phyloP scores from a whole-genome alignment of 2,113 vertebrate species.

The Cygnus buccinator region DNA sequence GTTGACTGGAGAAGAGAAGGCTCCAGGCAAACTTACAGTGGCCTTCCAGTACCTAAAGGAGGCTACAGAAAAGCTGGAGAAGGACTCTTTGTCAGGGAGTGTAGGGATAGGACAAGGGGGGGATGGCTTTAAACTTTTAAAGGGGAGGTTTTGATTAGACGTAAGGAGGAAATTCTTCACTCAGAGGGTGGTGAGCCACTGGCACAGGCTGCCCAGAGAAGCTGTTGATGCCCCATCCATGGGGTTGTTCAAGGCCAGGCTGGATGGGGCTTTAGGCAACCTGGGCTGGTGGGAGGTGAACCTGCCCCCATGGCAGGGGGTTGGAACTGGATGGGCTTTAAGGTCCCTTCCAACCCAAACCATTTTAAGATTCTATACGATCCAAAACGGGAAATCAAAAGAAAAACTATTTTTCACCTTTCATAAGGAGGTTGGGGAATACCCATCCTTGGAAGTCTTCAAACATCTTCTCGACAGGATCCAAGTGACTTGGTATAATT shows the following conservation, averaged over 20 bases:
- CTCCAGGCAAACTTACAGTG: background rate
- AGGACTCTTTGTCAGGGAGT: background rate
- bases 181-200: background rate
- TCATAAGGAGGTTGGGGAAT: background rate
- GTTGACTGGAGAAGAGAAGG: background rate
- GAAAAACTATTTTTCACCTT: background rate
- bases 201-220: background rate
- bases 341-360: background rate
- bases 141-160: background rate
- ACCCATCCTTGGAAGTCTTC: background rate
- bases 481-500: background rate
- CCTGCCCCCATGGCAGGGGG: background rate
- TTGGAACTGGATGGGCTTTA: background rate
- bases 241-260: background rate
- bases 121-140: background rate
- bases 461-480: background rate
- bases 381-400: background rate
- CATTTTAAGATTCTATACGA: background rate
- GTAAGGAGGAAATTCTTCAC: background rate
- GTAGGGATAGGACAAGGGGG: background rate
- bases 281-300: background rate
- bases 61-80: too few species aligned
- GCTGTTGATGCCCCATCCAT: background rate
- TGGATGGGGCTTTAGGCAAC: background rate
- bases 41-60: too few species aligned